Evolutionary conservation across 2,113 vertebrate genomes (phyloP), one percentile per base, ranked within the genome.

Genomic region (Cyphomyrus discorhynchus): DNA sequence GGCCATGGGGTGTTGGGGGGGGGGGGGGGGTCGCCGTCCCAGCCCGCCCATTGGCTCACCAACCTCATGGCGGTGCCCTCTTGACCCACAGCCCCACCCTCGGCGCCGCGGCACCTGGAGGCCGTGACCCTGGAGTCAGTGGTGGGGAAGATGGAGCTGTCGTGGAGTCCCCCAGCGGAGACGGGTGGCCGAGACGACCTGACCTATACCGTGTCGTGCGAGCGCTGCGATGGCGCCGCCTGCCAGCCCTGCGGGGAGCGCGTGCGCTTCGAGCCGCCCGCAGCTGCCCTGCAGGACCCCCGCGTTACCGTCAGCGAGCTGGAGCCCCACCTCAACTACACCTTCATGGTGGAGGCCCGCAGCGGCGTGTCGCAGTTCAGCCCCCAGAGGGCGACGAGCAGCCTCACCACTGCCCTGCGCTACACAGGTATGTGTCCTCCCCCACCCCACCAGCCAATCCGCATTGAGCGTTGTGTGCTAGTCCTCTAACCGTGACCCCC

Each of bases 291-390:
- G 90, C 92, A 17, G 0, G 95, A 93, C 7, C 95, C 97, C 0
- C 88, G 91, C 0, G 94, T 99, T 62, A 92, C 92, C 0, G 91
- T 98, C 52, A 94, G 93, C 0, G 97, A 97, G 87, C 95, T 99
- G 93, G 98, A 99, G 89, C 97, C 98, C 0, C 97, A 98, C 9
- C 95, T 98, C 49, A 99, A 99, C 95, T 99, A 99, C 93, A 98
- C 98, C 15, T 99, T 99, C 56, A 95, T 94, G 0, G 96, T 99
- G 0, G 98, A 98, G 93, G 96, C 96, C 21, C 95, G 94, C 35
- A 99, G 97, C 0, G 98, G 98, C 0, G 98, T 99, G 92, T 99
- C 98, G 0, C 80, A 93, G 89, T 94, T 96, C 90, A 94, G 96
- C 92, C 77, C 77, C 0, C 92, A 91, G 11, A 96, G 90, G 85